Evolutionary conservation across 1,140 invertebrate species (phyloP).

Genomic region (Chrysomallon squamiferum): DNA sequence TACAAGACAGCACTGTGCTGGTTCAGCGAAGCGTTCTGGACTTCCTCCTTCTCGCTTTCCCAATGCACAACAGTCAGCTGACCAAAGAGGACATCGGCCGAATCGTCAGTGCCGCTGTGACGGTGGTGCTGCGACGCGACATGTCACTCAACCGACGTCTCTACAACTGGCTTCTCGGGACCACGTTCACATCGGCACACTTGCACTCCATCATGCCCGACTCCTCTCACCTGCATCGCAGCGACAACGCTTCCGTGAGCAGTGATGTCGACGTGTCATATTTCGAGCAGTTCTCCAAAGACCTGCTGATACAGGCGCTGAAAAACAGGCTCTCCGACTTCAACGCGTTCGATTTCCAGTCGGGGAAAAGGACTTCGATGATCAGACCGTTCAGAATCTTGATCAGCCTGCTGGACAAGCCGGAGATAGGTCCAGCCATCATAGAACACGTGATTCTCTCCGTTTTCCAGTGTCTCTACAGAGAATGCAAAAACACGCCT

Average conservation of each 20-base stretch:
- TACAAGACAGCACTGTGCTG: constrained; percentile 82
- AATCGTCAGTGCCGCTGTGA: constrained; percentile 80
- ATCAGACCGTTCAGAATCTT: constrained; percentile 85
- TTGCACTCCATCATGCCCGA: constrained; percentile 9
- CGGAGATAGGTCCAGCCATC: constrained; percentile 85
- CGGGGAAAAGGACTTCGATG: constrained; percentile 24
- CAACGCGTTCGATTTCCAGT: constrained; percentile 7
- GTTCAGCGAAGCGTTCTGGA: constrained; percentile 89
- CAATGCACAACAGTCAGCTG: constrained; percentile 83
- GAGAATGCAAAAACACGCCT: constrained; percentile 41
- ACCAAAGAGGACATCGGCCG: constrained; percentile 77
- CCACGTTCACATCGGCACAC: constrained; percentile 63
- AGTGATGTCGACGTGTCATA: constrained; percentile 66
- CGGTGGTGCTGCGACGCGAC: constrained; percentile 85
- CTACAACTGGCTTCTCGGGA: constrained; percentile 83
- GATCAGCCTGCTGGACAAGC: constrained; percentile 86
- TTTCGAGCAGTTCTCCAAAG: constrained; percentile 78
- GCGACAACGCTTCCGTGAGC: constrained; percentile 36
- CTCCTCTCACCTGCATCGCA: constrained; percentile 11
- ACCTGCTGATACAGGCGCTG: constrained; percentile 66
- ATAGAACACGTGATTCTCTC: constrained; percentile 86
- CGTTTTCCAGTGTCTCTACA: constrained; percentile 75
- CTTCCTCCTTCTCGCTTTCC: constrained; percentile 83
- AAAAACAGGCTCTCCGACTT: constrained; percentile 58
- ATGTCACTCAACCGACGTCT: constrained; percentile 90